Evolutionary conservation across 2,888 invertebrate genomes (phyloP), one percentile per base, ranked within the genome.

Genomic region (Clostera curtula): DNA sequence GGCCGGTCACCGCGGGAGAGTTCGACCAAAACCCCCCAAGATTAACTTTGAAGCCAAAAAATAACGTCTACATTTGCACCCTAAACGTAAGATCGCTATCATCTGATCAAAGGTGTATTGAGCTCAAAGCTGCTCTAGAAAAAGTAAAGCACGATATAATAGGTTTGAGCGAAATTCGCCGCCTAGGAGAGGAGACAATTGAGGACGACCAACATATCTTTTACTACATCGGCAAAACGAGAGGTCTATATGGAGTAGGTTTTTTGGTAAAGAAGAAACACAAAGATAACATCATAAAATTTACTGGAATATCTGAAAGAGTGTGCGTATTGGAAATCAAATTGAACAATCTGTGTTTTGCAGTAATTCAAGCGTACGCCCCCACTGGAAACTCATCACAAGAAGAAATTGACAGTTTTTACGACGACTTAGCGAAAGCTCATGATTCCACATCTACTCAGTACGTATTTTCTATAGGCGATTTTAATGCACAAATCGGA

Each of bases 361-460:
- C 16, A 12, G 13, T 24, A 4, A 29, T 20, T 6, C 29, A 29
- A 5, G 24, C 24, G 3, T 29, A 29, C 6, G 31, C 31, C 3
- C 6, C 22, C 8, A 26, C 22, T 4, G 24, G 26, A 22, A 13
- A 6, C 17, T 30, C 30, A 1, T 2, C 25, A 6, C 17, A 22
- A 19, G 31, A 31, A 19, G 23, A 26, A 6, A 19, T 26, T 7
- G 19, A 31, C 8, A 24, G 12, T n/a, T 31, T 31, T 8, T 27
- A 31, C 12, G 16, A 19, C 4, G 24, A 31, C 19, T 9, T 31
- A 10, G 24, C 11, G 9, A 31, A 24, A 21, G 31, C 27, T 14
- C 27, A 31, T 4, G 27, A 24, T 6, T 17, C 23, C 8, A 31
- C 9, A 1, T 17, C 24, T 4, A 27, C 14, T 6, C 11, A 24